These are phyloP conservation scores for Cydia splendana DNA, from an alignment of 1,140 invertebrate species.

Conservation along the genomic window DNA sequence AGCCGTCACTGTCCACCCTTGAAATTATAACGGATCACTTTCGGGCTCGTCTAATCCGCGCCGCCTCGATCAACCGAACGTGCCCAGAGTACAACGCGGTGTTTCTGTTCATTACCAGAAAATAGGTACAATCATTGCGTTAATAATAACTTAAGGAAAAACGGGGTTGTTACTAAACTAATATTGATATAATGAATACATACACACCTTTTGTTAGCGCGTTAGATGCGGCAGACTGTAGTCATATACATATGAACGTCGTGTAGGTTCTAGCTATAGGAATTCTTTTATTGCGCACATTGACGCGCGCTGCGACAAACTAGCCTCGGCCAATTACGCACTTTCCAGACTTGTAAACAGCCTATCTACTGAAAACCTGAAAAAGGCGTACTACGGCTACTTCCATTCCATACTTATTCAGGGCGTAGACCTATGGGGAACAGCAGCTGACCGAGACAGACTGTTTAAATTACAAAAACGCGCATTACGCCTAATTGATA, in stretches of 20 bases:
- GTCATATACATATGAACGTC: not conserved
- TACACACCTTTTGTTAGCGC: not conserved
- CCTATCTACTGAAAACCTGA: too few relatives aligned
- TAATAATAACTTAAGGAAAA: slow-evolving; percentile 23
- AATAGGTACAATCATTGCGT: slow-evolving; percentile 30
- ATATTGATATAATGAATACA: not conserved
- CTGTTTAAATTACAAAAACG: too few relatives aligned
- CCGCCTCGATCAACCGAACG: slow-evolving; percentile 39
- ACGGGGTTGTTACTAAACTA: slow-evolving; percentile 1
- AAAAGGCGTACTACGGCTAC: too few relatives aligned
- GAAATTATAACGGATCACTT: slow-evolving; percentile 79
- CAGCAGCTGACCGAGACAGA: too few relatives aligned
- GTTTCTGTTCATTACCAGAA: slow-evolving; percentile 14
- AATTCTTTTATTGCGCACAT: slow-evolving; percentile 2
- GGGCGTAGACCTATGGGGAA: too few relatives aligned
- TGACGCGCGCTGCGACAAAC: too few relatives aligned
- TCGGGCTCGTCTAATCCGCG: slow-evolving; percentile 66
- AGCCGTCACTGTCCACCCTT: slow-evolving; percentile 74
- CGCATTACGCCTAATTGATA: too few relatives aligned
- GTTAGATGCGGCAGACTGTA: not conserved
- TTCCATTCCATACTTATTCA: too few relatives aligned
- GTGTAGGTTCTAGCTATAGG: not conserved
- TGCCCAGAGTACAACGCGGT: slow-evolving; percentile 42
- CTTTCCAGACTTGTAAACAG: too few relatives aligned
- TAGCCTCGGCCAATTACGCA: too few relatives aligned